phyloP scores from a whole-genome alignment of 2,888 invertebrate genomes.

The Iphiclides podalirius region DNA sequence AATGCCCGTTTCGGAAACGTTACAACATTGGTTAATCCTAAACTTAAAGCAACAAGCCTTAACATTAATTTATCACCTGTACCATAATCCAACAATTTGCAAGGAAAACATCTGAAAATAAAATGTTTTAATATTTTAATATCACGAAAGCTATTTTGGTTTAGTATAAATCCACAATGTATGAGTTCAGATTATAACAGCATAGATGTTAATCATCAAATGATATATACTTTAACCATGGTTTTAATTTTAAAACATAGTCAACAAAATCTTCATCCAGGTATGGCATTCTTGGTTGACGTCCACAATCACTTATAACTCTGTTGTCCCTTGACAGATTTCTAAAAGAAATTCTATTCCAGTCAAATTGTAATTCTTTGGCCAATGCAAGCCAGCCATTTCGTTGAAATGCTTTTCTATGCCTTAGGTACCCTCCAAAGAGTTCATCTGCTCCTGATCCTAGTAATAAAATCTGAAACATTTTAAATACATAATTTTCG shows the following conservation, averaged over 20 bases:
- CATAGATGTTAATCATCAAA: too few relatives aligned
- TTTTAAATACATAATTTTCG: too few relatives aligned
- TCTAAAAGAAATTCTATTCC: slow-evolving; percentile 91
- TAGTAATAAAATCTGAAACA: slow-evolving; percentile 84
- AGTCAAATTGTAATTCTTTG: slow-evolving; percentile 86
- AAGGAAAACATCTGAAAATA: slow-evolving; percentile 79
- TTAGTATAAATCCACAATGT: too few relatives aligned
- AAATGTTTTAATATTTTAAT: too few relatives aligned
- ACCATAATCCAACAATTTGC: slow-evolving; percentile 83
- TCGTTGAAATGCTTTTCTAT: slow-evolving; percentile 85
- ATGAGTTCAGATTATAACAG: too few relatives aligned
- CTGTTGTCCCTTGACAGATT: slow-evolving; percentile 98
- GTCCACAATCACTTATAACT: slow-evolving; percentile 93
- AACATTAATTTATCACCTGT: slow-evolving; percentile 96
- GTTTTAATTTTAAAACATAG: slow-evolving; percentile 82
- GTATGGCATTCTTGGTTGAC: slow-evolving; percentile 90
- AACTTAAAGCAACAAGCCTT: slow-evolving; percentile 84
- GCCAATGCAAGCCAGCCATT: slow-evolving; percentile 76
- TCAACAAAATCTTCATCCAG: slow-evolving; percentile 85
- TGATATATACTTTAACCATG: slow-evolving; percentile 86
- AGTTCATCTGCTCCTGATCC: slow-evolving; percentile 99
- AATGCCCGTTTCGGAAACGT: slow-evolving; percentile 94
- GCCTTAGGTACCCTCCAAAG: slow-evolving; percentile 95
- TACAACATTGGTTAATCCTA: slow-evolving; percentile 83
- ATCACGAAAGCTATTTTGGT: too few relatives aligned